phyloP scores from a whole-genome alignment of 2,113 vertebrate species.

The Seriola rivoliana region DNA sequence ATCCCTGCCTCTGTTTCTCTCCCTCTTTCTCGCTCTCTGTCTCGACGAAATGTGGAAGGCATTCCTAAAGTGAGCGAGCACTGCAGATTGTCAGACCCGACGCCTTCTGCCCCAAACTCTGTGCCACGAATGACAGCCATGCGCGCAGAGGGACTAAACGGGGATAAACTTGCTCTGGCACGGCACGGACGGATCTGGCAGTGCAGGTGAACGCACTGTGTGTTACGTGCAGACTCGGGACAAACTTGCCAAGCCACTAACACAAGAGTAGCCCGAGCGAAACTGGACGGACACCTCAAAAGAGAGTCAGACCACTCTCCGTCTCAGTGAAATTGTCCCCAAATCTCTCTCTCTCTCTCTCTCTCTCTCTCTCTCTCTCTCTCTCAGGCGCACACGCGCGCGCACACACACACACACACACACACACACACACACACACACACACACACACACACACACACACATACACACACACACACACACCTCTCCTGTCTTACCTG shows the following conservation, averaged over 20 bases:
- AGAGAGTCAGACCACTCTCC: not conserved
- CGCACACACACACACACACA: not conserved
- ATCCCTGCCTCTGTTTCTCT: too few relatives aligned
- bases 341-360: not conserved
- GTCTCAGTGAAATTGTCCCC: not conserved
- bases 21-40: too few relatives aligned
- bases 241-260: conserved; percentile 56
- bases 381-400: too few relatives aligned
- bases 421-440: not conserved
- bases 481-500: conserved; percentile 89
- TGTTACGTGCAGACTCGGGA: not conserved
- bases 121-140: conserved; percentile 25
- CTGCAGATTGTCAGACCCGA: conserved; percentile 29
- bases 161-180: conserved; percentile 40
- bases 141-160: conserved; percentile 2
- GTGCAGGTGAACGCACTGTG: conserved; percentile 1
- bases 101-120: conserved; percentile 30
- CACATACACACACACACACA: conserved; percentile 6
- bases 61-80: conserved; percentile 34
- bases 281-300: not conserved
- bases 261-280: not conserved
- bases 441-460: not conserved
- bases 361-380: too few relatives aligned
- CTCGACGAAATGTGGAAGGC: conserved; percentile 10
- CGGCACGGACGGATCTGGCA: not conserved